These are phyloP conservation scores for Muschampia plurimacula DNA, from an alignment of 2,888 invertebrate genomes.

Conservation along the genomic window DNA sequence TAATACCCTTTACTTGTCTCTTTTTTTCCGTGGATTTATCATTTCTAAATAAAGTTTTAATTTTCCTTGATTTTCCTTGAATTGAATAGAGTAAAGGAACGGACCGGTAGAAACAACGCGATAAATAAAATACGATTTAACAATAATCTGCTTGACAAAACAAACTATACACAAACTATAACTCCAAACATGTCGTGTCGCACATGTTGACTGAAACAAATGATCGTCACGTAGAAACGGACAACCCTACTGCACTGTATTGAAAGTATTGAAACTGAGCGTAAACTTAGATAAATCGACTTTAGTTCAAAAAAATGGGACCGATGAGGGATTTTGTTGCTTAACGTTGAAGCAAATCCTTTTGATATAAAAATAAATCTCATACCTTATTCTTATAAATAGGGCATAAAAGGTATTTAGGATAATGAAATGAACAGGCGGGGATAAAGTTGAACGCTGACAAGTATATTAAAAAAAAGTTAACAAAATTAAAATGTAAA, in stretches of 20 bases:
- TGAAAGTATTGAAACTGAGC: conserved; percentile 35
- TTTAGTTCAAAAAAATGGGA: conserved; percentile 4
- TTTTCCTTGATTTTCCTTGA: too few relatives aligned
- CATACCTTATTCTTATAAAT: too few relatives aligned
- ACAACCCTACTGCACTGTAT: conserved; percentile 24
- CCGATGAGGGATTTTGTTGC: not conserved
- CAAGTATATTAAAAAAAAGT: too few relatives aligned
- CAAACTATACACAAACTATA: conserved; percentile 15
- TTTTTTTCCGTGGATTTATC: too few relatives aligned
- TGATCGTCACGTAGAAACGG: conserved; percentile 25
- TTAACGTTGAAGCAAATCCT: not conserved
- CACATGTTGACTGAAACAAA: conserved; percentile 30
- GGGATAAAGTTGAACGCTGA: too few relatives aligned
- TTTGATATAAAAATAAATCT: not conserved
- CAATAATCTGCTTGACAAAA: conserved; percentile 9
- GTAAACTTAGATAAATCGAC: conserved; percentile 32
- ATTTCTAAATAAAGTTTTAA: too few relatives aligned
- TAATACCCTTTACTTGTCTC: too few relatives aligned
- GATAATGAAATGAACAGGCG: too few relatives aligned
- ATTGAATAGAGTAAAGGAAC: not conserved
- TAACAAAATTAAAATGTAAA: too few relatives aligned
- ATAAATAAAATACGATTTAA: conserved; percentile 6
- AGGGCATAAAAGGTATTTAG: too few relatives aligned
- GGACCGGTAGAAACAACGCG: not conserved
- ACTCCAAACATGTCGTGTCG: conserved; percentile 8